phyloP scores from a whole-genome alignment of 2,797 vertebrate species.

The Tapera naevia region DNA sequence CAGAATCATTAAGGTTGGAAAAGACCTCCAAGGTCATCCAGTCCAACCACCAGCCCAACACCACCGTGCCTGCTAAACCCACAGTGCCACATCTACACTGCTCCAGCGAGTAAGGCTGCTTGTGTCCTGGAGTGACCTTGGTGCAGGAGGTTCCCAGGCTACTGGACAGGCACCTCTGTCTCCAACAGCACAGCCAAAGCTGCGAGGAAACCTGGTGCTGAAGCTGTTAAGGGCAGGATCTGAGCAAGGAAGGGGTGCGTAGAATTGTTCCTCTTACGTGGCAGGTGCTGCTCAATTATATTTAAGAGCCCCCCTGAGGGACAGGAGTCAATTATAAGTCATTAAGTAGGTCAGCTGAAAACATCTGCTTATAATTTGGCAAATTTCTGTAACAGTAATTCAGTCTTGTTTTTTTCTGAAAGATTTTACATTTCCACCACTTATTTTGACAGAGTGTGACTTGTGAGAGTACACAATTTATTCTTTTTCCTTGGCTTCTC shows the following conservation, averaged over 20 bases:
- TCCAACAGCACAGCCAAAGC: background rate
- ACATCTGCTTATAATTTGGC: conserved; percentile 26
- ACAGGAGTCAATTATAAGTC: conserved; percentile 76
- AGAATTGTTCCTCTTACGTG: conserved; percentile 38
- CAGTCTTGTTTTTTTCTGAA: background rate
- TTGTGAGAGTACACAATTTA: background rate
- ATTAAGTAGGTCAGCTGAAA: conserved; percentile 76
- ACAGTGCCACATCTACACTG: too few relatives aligned
- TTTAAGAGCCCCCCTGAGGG: conserved; percentile 69
- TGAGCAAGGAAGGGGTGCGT: background rate
- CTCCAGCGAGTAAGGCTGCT: background rate
- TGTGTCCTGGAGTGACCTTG: background rate
- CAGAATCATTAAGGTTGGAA: too few relatives aligned
- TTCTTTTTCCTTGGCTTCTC: background rate
- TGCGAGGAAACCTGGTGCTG: background rate
- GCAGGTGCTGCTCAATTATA: conserved; percentile 74
- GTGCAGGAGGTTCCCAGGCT: background rate
- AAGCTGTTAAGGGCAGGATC: conserved; percentile 5
- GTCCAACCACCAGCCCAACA: too few relatives aligned
- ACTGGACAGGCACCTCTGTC: background rate
- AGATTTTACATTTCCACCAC: background rate
- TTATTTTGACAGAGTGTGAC: background rate
- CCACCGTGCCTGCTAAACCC: too few relatives aligned
- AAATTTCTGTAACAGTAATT: background rate
- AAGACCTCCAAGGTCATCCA: too few relatives aligned